Conservation (phyloP, 1,140 invertebrate genomes). For the Eufriesea mexicana region DNA sequence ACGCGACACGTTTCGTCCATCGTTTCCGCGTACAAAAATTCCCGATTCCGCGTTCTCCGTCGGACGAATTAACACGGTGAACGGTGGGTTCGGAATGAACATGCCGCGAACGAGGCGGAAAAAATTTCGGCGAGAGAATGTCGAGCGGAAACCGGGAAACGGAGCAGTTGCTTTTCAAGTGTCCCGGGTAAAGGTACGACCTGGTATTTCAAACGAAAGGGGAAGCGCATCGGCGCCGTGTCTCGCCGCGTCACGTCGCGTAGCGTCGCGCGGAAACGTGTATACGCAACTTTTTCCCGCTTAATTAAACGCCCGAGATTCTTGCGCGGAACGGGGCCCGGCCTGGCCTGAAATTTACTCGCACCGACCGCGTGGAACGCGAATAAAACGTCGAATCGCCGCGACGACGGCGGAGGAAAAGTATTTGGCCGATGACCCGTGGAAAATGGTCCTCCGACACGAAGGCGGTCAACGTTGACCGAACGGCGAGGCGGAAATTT, state of each 20-base stretch:
- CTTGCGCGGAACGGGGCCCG: slow-evolving; percentile 1
- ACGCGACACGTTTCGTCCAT: neutral
- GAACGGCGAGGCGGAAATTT: neutral
- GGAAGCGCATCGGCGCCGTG: slow-evolving; percentile 9
- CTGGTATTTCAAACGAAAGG: slow-evolving; percentile 1
- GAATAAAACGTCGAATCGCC: slow-evolving; percentile 4
- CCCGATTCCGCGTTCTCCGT: neutral
- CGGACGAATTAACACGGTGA: neutral
- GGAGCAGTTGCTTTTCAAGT: neutral
- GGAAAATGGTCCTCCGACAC: neutral
- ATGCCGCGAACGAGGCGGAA: neutral
- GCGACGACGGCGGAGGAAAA: neutral
- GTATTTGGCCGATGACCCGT: neutral
- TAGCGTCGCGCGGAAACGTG: slow-evolving; percentile 5
- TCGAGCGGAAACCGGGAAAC: neutral
- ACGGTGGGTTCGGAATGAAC: neutral
- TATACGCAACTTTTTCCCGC: slow-evolving; percentile 33
- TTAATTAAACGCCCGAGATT: slow-evolving; percentile 56
- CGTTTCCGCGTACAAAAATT: too few relatives aligned
- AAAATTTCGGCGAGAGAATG: neutral
- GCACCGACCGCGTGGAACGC: slow-evolving; percentile 7
- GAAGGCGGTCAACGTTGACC: neutral
- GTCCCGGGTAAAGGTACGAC: neutral
- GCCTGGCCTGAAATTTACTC: slow-evolving; percentile 35
- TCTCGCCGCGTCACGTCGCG: neutral